Conservation (phyloP, 2,888 invertebrate species). For the Deroplatys truncata region DNA sequence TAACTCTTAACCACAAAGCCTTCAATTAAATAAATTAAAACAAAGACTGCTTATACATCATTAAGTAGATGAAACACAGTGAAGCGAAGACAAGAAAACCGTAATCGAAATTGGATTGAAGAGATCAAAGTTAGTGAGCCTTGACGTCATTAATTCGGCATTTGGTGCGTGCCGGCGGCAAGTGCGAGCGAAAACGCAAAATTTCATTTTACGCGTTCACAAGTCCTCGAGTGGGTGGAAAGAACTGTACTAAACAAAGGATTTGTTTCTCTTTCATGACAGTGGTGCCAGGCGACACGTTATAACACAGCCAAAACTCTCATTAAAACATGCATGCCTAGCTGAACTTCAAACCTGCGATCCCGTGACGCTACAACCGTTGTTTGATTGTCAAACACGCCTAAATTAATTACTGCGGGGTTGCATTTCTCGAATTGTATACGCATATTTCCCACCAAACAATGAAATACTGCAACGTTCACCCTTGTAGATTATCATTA, state of each 20-base stretch:
- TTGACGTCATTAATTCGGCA: too few species aligned
- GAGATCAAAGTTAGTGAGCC: too few species aligned
- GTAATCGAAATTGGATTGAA: too few species aligned
- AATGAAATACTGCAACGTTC: not conserved
- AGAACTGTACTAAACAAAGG: not conserved
- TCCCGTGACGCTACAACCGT: too few species aligned
- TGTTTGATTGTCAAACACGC: not conserved
- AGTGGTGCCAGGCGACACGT: not conserved
- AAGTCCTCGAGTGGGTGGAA: not conserved
- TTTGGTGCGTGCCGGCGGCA: not conserved
- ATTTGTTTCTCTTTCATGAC: not conserved
- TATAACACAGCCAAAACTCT: not conserved
- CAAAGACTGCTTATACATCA: too few species aligned
- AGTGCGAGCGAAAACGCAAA: not conserved
- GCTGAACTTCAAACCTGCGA: not conserved
- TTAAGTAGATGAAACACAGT: too few species aligned
- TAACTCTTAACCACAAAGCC: too few species aligned
- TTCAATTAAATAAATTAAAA: too few species aligned
- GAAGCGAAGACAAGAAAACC: too few species aligned
- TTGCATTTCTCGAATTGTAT: not conserved
- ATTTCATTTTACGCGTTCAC: not conserved
- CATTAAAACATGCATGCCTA: not conserved
- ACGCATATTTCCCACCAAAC: not conserved
- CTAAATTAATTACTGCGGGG: not conserved
- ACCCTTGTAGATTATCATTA: not conserved